phyloP scores from a whole-genome alignment of 2,797 vertebrate species.

The Threskiornis aethiopicus region DNA sequence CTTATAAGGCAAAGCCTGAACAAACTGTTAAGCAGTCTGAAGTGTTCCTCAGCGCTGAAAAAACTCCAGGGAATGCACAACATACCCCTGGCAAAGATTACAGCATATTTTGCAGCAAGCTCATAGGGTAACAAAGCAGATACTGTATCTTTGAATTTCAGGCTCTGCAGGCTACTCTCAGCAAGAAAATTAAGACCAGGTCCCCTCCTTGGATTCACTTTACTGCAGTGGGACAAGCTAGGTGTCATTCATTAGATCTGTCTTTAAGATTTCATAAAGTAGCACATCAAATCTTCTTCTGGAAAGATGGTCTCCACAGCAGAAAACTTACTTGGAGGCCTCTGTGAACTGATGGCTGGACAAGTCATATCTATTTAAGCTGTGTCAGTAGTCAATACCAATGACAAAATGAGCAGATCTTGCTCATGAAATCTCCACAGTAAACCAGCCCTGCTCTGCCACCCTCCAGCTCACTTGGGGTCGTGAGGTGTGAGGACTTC shows the following conservation, averaged over 20 bases:
- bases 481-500: not conserved
- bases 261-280: not conserved
- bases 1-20: constrained; percentile 84
- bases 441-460: not conserved
- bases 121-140: constrained; percentile 70
- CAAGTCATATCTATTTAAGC: not conserved
- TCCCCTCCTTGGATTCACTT: constrained; percentile 25
- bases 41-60: constrained; percentile 71
- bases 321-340: not conserved
- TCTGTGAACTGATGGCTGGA: not conserved
- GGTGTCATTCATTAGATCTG: not conserved
- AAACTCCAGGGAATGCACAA: constrained; percentile 74
- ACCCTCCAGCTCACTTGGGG: not conserved
- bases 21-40: constrained; percentile 66
- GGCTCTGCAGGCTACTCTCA: constrained; percentile 38
- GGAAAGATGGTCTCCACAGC: not conserved
- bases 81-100: constrained; percentile 78
- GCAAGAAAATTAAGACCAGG: constrained; percentile 48
- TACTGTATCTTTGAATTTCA: constrained; percentile 65
- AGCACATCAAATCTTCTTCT: not conserved
- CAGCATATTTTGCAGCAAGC: constrained; percentile 69
- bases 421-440: not conserved
- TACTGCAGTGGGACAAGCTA: not conserved
- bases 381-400: not conserved
- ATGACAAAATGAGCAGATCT: not conserved